Evolutionary conservation across 1,140 invertebrate species (phyloP), one percentile per base, ranked within the genome.

Genomic region (Araneus ventricosus): DNA sequence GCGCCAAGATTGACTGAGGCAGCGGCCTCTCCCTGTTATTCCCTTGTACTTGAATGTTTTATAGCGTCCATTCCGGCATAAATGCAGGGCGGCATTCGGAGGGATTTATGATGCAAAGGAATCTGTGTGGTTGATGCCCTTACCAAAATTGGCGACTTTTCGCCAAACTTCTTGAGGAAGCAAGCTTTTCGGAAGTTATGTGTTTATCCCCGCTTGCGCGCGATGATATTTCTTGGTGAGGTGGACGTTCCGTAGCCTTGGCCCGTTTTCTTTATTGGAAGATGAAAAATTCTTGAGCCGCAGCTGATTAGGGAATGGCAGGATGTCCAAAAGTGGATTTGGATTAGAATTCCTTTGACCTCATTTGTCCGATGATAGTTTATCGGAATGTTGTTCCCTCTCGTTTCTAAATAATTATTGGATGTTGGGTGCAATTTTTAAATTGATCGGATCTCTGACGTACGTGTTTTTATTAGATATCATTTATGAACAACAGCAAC

Each of bases 11-110:
- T 59, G 52, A 61, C 84, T 27, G 17, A 14, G 14, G 27, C 22
- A 24, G 79, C 24, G 39, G 22, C 39, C 79, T 45, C 37, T 37
- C 34, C 4, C 37, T 34, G 7, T 22, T 4, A 27, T 17, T 14
- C 34, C 45, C 45, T 27, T 8, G 45, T 57, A 57, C 84, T 86
- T 86, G 41, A 86, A 86, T 86, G 45, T 57, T 86, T 86, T 86
- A 86, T 86, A 34, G 34, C 79, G 34, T 82, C 79, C 79, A 45
- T 82, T 82, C 41, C 27, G 37, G 37, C 79, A 70, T 30, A 27
- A 30, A 70, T 70, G 67, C 34, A 30, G 4, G 30, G 22, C n/a
- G n/a, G 37, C 22, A 24, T 41, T 22, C 24, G 37, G 39, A 6
- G 17, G 79, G 79, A 82, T 45, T 82, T 82, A 39, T 82, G 79